A percentile compares a stretch with the other conserved stretches of the same genome.
Evolutionary conservation across 2,113 vertebrate species (phyloP).

Genomic region (Corythaixoides concolor): DNA sequence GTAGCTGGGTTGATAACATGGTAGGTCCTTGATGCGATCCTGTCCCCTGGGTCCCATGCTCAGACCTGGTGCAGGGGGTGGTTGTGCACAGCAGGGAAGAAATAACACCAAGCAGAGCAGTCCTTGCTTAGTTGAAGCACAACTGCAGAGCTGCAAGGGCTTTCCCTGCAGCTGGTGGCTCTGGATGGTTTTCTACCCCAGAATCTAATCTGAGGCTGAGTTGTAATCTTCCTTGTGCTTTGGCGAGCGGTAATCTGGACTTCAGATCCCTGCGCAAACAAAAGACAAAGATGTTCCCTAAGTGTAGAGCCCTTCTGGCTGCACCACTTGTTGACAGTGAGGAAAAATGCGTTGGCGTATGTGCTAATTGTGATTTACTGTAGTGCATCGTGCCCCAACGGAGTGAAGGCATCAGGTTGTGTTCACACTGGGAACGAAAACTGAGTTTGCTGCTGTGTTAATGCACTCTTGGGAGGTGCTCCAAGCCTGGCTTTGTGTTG

Average conservation of each 20-base stretch:
- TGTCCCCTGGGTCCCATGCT: neutral
- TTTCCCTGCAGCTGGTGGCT: neutral
- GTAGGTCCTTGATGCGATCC: neutral
- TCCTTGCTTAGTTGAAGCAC: neutral
- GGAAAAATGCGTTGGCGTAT: neutral
- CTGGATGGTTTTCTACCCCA: neutral
- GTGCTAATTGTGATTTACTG: neutral
- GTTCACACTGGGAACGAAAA: accelerated
- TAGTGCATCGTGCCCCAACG: accelerated
- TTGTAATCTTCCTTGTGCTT: neutral
- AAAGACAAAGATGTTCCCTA: neutral
- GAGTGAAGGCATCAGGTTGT: neutral
- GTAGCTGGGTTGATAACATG: neutral
- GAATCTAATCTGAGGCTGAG: neutral
- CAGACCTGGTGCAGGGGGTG: neutral
- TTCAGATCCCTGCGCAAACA: neutral
- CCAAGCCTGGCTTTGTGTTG: neutral
- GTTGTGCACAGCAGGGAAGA: neutral
- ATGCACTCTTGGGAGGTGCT: neutral
- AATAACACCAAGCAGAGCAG: neutral
- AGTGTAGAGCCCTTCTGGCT: neutral
- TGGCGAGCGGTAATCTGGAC: neutral
- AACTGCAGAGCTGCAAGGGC: accelerated
- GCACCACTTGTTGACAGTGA: neutral
- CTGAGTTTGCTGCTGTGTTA: neutral